phyloP scores from a whole-genome alignment of 2,797 vertebrate species.

The Onychomys torridus region DNA sequence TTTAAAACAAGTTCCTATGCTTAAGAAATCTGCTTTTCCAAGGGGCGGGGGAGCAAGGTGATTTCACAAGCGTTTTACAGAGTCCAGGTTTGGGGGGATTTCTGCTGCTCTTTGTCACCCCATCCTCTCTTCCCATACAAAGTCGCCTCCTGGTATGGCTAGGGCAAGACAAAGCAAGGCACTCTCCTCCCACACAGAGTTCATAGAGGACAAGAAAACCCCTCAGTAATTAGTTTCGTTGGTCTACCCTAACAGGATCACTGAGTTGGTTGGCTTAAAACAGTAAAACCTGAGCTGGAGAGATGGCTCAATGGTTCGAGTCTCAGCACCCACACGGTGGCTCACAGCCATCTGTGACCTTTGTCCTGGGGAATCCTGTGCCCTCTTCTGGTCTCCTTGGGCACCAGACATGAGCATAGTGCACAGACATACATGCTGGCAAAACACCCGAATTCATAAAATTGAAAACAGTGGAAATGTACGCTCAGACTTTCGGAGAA shows the following conservation, averaged over 20 bases:
- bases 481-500: not conserved
- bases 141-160: not conserved
- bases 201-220: not conserved
- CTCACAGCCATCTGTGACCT: not conserved
- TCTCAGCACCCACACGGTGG: not conserved
- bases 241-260: not conserved
- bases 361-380: not conserved
- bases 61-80: not conserved
- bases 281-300: not conserved
- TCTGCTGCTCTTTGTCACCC: not conserved
- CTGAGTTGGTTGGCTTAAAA: not conserved
- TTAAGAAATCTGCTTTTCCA: slow-evolving; percentile 26
- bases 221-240: not conserved
- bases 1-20: slow-evolving; percentile 22
- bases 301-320: not conserved
- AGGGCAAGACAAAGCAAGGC: not conserved
- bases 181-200: not conserved
- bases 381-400: not conserved
- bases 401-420: not conserved
- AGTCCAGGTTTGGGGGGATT: not conserved
- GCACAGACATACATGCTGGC: not conserved
- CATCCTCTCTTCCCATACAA: not conserved
- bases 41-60: not conserved
- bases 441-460: not conserved
- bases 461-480: not conserved